Evolutionary conservation across 2,113 vertebrate genomes (phyloP).

Genomic region (Oceanites oceanicus): DNA sequence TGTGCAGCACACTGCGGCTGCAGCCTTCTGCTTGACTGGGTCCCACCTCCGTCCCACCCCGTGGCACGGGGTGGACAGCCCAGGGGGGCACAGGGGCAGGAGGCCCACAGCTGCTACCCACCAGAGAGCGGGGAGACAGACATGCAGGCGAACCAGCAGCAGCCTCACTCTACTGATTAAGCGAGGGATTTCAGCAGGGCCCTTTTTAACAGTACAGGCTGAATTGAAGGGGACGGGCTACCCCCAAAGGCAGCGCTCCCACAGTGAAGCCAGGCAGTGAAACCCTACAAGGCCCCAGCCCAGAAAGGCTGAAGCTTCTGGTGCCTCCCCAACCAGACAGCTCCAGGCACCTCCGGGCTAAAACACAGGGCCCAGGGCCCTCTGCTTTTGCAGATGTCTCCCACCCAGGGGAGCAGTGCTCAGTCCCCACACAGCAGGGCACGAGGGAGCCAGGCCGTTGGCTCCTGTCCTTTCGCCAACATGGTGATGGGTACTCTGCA

Average conservation of each 20-base stretch:
- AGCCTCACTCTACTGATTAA: fast-evolving
- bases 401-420: neutral
- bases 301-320: neutral
- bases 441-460: fast-evolving
- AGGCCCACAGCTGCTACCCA: neutral
- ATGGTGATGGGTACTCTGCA: neutral
- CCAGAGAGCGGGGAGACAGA: fast-evolving
- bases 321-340: neutral
- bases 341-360: neutral
- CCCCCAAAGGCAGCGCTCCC: neutral
- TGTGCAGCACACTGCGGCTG: neutral
- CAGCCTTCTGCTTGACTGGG: neutral
- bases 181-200: neutral
- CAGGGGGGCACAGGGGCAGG: fast-evolving
- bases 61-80: neutral
- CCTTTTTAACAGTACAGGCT: neutral
- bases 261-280: neutral
- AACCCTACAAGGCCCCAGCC: neutral
- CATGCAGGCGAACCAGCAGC: neutral
- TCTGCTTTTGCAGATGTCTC: neutral
- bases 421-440: fast-evolving
- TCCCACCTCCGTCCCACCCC: neutral
- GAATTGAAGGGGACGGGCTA: fast-evolving
- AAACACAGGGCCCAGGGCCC: neutral
- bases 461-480: neutral